A percentile compares a stretch with the other conserved stretches of the same genome.
Evolutionary conservation across 2,113 vertebrate species (phyloP).

Genomic region (Seriola aureovittata): DNA sequence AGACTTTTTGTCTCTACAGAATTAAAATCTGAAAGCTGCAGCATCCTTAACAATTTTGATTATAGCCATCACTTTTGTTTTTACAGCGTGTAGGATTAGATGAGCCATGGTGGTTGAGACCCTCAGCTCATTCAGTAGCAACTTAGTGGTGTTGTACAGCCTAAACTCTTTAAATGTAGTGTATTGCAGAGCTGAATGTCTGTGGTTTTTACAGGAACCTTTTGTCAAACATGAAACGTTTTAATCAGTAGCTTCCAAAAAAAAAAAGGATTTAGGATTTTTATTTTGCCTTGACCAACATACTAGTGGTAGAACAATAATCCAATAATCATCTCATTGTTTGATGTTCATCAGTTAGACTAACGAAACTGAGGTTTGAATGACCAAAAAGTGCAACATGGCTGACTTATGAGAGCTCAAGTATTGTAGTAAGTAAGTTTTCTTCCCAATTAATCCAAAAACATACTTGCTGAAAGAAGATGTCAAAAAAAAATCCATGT

Average conservation of each 20-base stretch:
- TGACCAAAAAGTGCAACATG: neutral
- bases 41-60: neutral
- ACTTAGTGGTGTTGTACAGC: neutral
- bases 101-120: neutral
- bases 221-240: neutral
- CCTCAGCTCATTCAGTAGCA: neutral
- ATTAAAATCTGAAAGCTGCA: slow-evolving; percentile 12
- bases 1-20: neutral
- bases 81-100: neutral
- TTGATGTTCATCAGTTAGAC: neutral
- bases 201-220: neutral
- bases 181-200: neutral
- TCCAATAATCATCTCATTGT: neutral
- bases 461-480: neutral
- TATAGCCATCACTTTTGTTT: neutral
- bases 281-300: neutral
- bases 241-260: neutral
- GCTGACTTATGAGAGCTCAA: neutral
- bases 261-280: neutral
- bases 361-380: neutral
- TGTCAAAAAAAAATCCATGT: slow-evolving; percentile 4
- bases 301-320: slow-evolving; percentile 3
- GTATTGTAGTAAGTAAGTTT: neutral
- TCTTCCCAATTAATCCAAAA: neutral
- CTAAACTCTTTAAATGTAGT: neutral